Evolutionary conservation across 1,140 invertebrate genomes (phyloP).

Genomic region (Cecropterus lyciades): DNA sequence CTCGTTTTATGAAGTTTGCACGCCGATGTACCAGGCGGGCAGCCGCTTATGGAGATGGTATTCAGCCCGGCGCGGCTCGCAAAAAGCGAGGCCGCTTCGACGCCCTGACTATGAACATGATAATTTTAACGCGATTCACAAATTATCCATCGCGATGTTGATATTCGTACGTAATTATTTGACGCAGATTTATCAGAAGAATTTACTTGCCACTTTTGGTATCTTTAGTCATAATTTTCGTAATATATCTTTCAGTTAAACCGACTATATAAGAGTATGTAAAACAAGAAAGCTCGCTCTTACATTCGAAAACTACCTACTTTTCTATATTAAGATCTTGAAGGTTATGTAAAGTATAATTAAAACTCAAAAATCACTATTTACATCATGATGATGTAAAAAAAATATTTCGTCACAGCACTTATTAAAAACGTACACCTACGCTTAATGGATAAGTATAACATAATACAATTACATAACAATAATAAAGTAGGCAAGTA

Average conservation of each 20-base stretch:
- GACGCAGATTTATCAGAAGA: constrained; percentile 1
- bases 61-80: constrained; percentile 2
- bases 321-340: not conserved
- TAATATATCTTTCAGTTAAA: not conserved
- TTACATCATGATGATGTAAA: not conserved
- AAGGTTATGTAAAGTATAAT: not conserved
- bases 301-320: not conserved
- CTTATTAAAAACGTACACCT: not conserved
- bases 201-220: not conserved
- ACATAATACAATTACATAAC: not conserved
- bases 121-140: not conserved
- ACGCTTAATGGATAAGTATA: not conserved
- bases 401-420: constrained; percentile 1
- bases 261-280: not conserved
- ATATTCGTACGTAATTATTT: constrained; percentile 9
- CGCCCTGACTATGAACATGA: not conserved
- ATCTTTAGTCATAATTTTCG: not conserved
- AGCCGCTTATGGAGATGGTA: not conserved
- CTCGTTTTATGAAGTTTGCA: not conserved
- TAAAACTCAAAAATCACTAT: not conserved
- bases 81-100: constrained; percentile 5
- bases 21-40: not conserved
- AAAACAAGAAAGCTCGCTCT: not conserved
- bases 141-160: constrained; percentile 1
- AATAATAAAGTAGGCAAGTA: not conserved